Conservation (phyloP, 2,113 vertebrate genomes). For the Mohoua ochrocephala region DNA sequence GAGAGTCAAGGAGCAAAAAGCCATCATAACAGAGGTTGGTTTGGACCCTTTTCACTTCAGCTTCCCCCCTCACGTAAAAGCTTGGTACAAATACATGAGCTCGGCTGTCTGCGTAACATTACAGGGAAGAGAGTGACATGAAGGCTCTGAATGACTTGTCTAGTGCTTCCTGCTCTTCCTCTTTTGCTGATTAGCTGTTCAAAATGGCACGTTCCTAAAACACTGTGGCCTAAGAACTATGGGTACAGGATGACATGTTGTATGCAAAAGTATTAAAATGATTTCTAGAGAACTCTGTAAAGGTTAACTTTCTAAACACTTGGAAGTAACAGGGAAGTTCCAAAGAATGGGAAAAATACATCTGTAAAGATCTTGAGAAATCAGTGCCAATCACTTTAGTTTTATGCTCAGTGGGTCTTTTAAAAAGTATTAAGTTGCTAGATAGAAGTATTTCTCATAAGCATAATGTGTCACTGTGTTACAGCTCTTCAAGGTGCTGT, state of each 20-base stretch:
- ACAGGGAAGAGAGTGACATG: not conserved
- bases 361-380: not conserved
- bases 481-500: not conserved
- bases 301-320: not conserved
- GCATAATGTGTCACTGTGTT: not conserved
- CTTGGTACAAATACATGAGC: not conserved
- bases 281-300: not conserved
- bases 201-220: not conserved
- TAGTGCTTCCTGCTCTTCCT: not conserved
- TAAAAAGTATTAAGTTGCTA: not conserved
- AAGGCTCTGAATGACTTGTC: not conserved
- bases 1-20: conserved; percentile 89
- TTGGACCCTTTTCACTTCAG: not conserved
- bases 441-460: not conserved
- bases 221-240: not conserved
- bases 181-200: not conserved
- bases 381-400: not conserved
- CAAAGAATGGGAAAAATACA: not conserved
- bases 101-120: not conserved
- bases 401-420: not conserved
- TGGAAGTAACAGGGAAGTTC: not conserved
- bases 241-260: not conserved
- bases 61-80: not conserved
- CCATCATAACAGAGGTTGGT: conserved; percentile 93
- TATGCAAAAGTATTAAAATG: not conserved